These are phyloP conservation scores for Alcedo atthis DNA, from an alignment of 2,797 vertebrate genomes.

Conservation along the genomic window DNA sequence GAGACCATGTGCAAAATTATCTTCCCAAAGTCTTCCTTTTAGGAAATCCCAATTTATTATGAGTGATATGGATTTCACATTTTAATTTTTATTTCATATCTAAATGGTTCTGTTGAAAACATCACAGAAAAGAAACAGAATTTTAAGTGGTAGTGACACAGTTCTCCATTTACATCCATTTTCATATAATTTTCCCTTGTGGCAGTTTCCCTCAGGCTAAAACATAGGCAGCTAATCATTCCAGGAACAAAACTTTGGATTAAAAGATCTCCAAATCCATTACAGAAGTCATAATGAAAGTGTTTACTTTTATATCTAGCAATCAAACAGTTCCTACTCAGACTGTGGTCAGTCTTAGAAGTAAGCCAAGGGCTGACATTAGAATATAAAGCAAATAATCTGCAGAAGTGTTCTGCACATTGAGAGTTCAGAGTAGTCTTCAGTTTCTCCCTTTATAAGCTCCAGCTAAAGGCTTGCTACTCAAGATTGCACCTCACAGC, in stretches of 20 bases:
- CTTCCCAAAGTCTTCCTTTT: background rate
- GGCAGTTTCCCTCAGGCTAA: slow-evolving; percentile 1
- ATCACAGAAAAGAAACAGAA: background rate
- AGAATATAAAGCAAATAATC: background rate
- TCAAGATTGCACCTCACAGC: background rate
- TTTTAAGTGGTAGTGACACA: background rate
- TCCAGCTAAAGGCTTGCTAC: background rate
- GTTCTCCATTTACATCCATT: background rate
- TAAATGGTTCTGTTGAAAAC: background rate
- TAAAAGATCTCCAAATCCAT: background rate
- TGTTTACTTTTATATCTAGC: background rate
- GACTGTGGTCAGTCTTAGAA: background rate
- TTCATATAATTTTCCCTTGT: background rate
- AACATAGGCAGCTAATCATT: background rate
- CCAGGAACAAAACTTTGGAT: slow-evolving; percentile 8
- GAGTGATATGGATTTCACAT: background rate
- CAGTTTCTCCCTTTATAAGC: background rate
- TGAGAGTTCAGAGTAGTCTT: background rate
- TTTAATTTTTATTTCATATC: background rate
- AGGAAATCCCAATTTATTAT: background rate
- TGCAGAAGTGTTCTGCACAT: background rate
- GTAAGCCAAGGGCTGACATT: background rate
- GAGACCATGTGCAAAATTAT: background rate
- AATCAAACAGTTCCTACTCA: background rate
- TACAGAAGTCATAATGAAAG: slow-evolving; percentile 11